These are phyloP conservation scores for Acanthosepion lycidas DNA, from an alignment of 2,888 invertebrate species.

Conservation along the genomic window DNA sequence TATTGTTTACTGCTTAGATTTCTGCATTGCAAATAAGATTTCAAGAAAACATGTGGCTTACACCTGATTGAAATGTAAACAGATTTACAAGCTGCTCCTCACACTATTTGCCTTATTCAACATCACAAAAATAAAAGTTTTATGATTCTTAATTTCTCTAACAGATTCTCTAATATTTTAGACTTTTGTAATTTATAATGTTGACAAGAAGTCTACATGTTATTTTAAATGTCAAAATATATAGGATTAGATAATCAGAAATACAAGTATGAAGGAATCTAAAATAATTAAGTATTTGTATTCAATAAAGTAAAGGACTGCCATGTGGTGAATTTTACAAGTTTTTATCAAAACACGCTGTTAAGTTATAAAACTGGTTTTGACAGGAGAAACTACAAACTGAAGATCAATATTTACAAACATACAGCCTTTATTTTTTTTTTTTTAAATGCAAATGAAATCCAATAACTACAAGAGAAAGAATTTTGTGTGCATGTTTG, in stretches of 20 bases:
- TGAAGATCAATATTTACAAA: not conserved
- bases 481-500: not conserved
- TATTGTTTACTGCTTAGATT: not conserved
- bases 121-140: not conserved
- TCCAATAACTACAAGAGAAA: not conserved
- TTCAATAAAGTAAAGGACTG: not conserved
- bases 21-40: not conserved
- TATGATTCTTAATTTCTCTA: not conserved
- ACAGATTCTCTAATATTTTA: not conserved
- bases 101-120: not conserved
- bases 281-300: not conserved
- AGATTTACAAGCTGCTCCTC: not conserved
- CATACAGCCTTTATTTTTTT: too few relatives aligned
- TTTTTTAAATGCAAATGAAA: not conserved
- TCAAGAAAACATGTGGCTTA: slow-evolving; percentile 33
- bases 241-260: not conserved
- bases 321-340: not conserved
- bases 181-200: not conserved
- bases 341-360: not conserved
- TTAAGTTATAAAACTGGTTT: not conserved
- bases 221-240: slow-evolving; percentile 6
- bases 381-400: too few relatives aligned
- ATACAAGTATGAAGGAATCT: not conserved
- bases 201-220: not conserved
- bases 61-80: slow-evolving; percentile 11